Base-by-base conservation (phyloP, 2,797 vertebrate species). In the Chloroceryle inda region DNA sequence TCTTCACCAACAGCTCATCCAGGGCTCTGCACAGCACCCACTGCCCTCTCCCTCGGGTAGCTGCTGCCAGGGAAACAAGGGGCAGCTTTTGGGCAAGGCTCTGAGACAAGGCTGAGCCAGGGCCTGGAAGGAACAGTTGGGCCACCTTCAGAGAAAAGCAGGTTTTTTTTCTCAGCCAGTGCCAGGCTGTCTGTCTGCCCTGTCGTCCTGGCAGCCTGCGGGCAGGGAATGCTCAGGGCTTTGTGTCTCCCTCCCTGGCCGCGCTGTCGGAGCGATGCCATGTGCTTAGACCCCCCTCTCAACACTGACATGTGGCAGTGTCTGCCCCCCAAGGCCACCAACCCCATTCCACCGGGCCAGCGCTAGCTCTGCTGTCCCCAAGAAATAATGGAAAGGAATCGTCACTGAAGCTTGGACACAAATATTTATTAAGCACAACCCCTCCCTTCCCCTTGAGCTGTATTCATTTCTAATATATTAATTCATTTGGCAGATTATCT, bases 401-500 rank as follows among this genome's bases (percentile, higher is more conserved):
- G 73, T 19, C 35, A 37, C 56, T 87, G 92, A 85, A 93, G 95
- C 92, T 95, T 96, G 89, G 86, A 95, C 96, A 97, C 96, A 97
- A 97, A 96, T 93, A 94, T 96, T 97, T 98, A 97, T 97, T 97
- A 89, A 97, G 94, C 95, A 96, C 92, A 89, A 85, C 66, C 42
- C 71, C 27, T 9, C 68, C 38, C 38, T 69, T 62, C 47, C 67
- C 72, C 90, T 75, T 35, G 73, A 88, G 90, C 96, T 89, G 67
- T 93, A 76, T 76, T 88, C 40, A 9, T 66, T 88, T 94, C 94
- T 94, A 88, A 97, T 96, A 95, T 97, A 95, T 96, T 91, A 97
- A 76, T 82, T 94, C 72, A 91, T 97, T 96, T 97, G 97, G 97
- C 98, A 97, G 91, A 94, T 97, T 97, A 96, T 97, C 94, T 78